phyloP scores from a whole-genome alignment of 2,888 invertebrate species.

The Cheilosia scutellata region DNA sequence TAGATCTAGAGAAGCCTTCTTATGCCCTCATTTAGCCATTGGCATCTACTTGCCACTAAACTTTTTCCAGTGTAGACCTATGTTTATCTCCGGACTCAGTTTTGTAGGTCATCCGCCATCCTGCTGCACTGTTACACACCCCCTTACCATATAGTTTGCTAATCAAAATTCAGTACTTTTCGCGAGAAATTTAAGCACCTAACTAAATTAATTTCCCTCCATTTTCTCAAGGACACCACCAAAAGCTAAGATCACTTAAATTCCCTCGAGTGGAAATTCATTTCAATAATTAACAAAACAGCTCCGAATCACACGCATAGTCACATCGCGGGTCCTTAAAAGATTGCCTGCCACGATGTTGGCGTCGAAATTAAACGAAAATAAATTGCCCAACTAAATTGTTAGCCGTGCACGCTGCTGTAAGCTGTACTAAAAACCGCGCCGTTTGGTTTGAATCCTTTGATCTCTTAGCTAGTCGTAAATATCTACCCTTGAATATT shows the following conservation, averaged over 20 bases:
- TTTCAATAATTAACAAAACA: conserved; percentile 72
- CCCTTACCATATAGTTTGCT: too few species aligned
- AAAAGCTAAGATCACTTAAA: conserved; percentile 53
- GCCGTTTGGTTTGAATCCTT: conserved; percentile 43
- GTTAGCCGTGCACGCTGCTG: background rate
- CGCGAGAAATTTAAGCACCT: too few species aligned
- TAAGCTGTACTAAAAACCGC: background rate
- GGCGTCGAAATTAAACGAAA: conserved; percentile 64
- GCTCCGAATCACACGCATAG: conserved; percentile 51
- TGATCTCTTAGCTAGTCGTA: conserved; percentile 37
- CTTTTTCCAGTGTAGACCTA: too few species aligned
- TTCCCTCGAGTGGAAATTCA: conserved; percentile 62
- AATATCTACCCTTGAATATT: background rate
- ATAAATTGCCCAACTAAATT: conserved; percentile 48
- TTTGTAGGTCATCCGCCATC: too few species aligned
- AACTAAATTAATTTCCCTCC: background rate
- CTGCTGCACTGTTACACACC: too few species aligned
- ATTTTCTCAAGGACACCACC: conserved; percentile 30
- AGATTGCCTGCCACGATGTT: conserved; percentile 38
- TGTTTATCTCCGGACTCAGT: too few species aligned
- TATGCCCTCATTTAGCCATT: too few species aligned
- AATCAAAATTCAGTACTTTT: too few species aligned
- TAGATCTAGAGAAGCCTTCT: too few species aligned
- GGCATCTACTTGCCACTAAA: too few species aligned
- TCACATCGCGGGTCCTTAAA: conserved; percentile 23